Conservation (phyloP, 2,888 invertebrate species). For the Himalopsyche japonica region DNA sequence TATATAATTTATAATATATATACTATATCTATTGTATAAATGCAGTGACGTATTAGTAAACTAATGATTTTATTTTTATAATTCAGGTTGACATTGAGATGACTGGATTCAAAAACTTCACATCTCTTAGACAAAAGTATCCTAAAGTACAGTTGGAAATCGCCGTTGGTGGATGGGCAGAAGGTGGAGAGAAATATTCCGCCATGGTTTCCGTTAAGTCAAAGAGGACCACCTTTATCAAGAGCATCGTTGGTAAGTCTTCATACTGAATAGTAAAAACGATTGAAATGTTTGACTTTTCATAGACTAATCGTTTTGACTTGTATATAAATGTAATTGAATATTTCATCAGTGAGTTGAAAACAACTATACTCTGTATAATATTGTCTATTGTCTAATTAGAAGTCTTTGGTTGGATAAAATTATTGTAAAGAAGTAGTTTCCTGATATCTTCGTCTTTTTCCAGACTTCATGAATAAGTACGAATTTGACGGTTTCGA, state of each 20-base stretch:
- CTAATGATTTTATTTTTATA: constrained; percentile 16
- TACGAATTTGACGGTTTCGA: constrained; percentile 86
- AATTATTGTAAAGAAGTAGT: too few relatives aligned
- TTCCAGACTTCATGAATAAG: constrained; percentile 70
- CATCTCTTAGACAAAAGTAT: constrained; percentile 68
- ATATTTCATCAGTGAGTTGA: too few relatives aligned
- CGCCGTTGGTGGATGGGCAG: constrained; percentile 90
- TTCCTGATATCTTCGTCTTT: neutral
- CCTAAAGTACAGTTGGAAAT: constrained; percentile 77
- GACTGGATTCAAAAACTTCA: constrained; percentile 80
- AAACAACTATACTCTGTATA: too few relatives aligned
- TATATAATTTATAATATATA: too few relatives aligned
- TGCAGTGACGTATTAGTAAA: too few relatives aligned
- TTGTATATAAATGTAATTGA: too few relatives aligned
- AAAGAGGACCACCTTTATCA: constrained; percentile 71
- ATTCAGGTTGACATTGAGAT: constrained; percentile 71
- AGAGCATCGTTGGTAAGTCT: constrained; percentile 71
- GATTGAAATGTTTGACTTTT: constrained; percentile 23
- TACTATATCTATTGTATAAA: too few relatives aligned
- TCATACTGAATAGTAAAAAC: constrained; percentile 9
- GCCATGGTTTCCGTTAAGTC: constrained; percentile 74
- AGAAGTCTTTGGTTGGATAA: too few relatives aligned
- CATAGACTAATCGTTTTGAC: too few relatives aligned
- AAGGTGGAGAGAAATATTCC: constrained; percentile 87
- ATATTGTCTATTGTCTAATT: too few relatives aligned